Conservation (phyloP, 2,797 vertebrate species). For the Lagorchestes hirsutus region DNA sequence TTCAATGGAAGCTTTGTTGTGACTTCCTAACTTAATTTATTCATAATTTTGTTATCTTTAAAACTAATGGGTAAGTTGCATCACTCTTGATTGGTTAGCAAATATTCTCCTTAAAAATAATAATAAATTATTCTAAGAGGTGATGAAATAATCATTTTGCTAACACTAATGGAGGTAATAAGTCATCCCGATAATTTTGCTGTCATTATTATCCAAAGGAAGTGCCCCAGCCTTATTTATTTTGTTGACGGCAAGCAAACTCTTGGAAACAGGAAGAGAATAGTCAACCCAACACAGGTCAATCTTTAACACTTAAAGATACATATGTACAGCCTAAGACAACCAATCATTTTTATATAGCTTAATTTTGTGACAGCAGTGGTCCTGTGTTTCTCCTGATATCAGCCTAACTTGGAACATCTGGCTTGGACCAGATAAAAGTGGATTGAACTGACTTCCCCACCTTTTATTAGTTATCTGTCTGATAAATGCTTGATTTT, state of each 20-base stretch:
- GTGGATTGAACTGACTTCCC: background rate
- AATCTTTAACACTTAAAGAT: constrained; percentile 4
- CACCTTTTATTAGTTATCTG: background rate
- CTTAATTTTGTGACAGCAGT: background rate
- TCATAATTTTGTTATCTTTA: constrained; percentile 60
- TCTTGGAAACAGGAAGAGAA: constrained; percentile 20
- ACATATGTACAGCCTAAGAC: background rate
- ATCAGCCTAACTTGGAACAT: background rate
- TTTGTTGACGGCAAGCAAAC: background rate
- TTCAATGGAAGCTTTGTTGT: constrained; percentile 51
- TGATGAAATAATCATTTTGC: constrained; percentile 46
- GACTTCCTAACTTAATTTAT: constrained; percentile 61
- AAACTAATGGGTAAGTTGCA: constrained; percentile 66
- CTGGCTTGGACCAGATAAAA: background rate
- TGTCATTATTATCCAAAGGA: constrained; percentile 7
- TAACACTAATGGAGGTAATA: constrained; percentile 65
- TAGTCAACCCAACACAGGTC: background rate
- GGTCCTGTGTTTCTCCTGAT: background rate
- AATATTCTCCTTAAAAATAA: constrained; percentile 24
- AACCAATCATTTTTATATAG: background rate
- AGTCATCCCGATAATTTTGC: constrained; percentile 62
- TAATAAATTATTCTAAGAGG: constrained; percentile 42
- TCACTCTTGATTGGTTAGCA: constrained; percentile 40
- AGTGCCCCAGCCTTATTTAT: constrained; percentile 26
- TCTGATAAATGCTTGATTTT: background rate